Evolutionary conservation across 1,140 invertebrate genomes (phyloP).

Genomic region (Bilobella aurantiaca): DNA sequence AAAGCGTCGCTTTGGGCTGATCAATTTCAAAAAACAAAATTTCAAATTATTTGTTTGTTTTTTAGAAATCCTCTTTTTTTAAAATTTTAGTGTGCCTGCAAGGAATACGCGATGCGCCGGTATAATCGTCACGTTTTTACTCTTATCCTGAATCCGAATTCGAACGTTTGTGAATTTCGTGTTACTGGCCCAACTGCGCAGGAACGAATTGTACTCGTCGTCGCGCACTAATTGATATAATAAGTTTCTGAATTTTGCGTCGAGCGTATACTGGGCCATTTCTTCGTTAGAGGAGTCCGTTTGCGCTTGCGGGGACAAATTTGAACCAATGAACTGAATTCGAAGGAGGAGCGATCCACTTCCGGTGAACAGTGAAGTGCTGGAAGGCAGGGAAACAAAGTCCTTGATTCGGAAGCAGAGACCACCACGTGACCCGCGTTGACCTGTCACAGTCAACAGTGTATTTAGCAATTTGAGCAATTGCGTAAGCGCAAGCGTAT

Average conservation of each 20-base stretch:
- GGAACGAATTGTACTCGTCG: neutral
- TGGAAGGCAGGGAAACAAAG: neutral
- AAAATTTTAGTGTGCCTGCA: neutral
- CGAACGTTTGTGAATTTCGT: neutral
- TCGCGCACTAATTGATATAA: neutral
- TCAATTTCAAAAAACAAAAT: neutral
- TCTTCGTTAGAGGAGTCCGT: neutral
- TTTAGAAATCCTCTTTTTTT: neutral
- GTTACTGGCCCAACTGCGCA: neutral
- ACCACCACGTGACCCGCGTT: neutral
- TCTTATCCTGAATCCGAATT: neutral
- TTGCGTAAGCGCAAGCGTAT: no score
- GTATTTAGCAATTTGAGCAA: neutral
- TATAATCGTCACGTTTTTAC: neutral
- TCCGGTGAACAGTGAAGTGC: neutral
- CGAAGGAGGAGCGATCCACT: neutral
- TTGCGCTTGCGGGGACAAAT: neutral
- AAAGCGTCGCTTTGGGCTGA: neutral
- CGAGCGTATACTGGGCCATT: neutral
- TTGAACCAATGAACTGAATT: neutral
- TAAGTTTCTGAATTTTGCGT: neutral
- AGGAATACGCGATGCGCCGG: neutral
- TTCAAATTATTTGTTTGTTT: neutral
- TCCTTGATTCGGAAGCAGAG: slow-evolving; percentile 4
- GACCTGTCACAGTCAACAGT: neutral